Percentiles rank a stretch among this genome's conserved stretches.
Evolutionary conservation across 2,113 vertebrate species (phyloP).

Genomic region (Lophius piscatorius): DNA sequence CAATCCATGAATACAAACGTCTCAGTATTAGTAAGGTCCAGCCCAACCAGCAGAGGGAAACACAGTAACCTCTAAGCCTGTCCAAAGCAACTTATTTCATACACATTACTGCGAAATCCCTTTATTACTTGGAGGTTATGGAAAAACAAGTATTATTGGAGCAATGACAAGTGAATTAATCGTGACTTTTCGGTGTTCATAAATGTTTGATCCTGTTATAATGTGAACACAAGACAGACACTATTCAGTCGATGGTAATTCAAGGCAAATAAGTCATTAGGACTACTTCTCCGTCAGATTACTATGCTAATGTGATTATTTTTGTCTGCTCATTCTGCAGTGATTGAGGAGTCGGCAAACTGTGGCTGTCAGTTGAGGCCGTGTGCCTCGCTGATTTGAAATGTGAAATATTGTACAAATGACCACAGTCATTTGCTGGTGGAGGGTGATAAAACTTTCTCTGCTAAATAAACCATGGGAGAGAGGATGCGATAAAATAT

Average conservation of each 20-base stretch:
- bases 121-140: no score
- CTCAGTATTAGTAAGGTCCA: no score
- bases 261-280: constrained; percentile 56
- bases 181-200: neutral
- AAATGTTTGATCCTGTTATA: constrained; percentile 46
- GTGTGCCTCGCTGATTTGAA: constrained; percentile 50
- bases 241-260: constrained; percentile 44
- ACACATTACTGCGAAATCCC: no score
- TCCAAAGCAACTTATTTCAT: no score
- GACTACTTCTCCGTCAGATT: constrained; percentile 58
- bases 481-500: constrained; percentile 47
- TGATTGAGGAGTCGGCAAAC: constrained; percentile 68
- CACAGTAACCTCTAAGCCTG: no score
- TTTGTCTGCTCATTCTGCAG: constrained; percentile 58
- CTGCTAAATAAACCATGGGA: constrained; percentile 41
- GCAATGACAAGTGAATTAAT: no score
- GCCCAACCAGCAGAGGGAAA: no score
- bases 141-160: no score
- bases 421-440: constrained; percentile 43
- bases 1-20: constrained; percentile 10
- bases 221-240: constrained; percentile 48
- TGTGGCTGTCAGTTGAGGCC: constrained; percentile 43
- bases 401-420: constrained; percentile 67
- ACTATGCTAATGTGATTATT: constrained; percentile 73
- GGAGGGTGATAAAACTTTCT: constrained; percentile 50